A percentile compares a stretch with the other conserved stretches of the same genome.
phyloP scores from a whole-genome alignment of 35 echinoderm and acorn worm genomes.

The Lytechinus pictus region DNA sequence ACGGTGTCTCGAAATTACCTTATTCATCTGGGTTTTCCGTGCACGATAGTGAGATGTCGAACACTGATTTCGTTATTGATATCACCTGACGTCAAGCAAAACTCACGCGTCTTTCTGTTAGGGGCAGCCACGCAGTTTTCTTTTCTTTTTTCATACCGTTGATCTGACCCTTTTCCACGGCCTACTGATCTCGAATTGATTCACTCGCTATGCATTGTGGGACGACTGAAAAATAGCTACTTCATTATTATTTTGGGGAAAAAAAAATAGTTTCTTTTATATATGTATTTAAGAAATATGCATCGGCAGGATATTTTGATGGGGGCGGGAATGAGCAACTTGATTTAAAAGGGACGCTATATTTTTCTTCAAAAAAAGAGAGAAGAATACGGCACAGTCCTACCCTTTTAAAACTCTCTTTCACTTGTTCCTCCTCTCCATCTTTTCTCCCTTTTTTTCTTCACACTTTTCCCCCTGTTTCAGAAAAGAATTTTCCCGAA shows the following conservation, averaged over 20 bases:
- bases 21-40: neutral
- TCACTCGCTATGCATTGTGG: neutral
- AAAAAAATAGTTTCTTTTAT: too few relatives aligned
- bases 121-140: neutral
- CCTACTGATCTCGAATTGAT: neutral
- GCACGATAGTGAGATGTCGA: neutral
- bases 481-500: too few relatives aligned
- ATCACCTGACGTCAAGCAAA: neutral
- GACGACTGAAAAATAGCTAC: neutral
- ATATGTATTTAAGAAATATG: too few relatives aligned
- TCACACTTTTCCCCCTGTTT: too few relatives aligned
- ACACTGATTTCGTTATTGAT: neutral
- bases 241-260: neutral
- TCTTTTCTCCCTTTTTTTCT: too few relatives aligned
- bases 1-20: neutral
- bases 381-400: too few relatives aligned
- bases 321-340: too few relatives aligned
- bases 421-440: too few relatives aligned
- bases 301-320: too few relatives aligned
- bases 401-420: too few relatives aligned
- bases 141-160: neutral
- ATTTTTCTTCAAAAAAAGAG: too few relatives aligned
- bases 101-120: neutral
- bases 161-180: neutral
- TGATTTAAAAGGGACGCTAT: too few relatives aligned